phyloP scores from a whole-genome alignment of 2,888 invertebrate species.

The Ariolimax columbianus region DNA sequence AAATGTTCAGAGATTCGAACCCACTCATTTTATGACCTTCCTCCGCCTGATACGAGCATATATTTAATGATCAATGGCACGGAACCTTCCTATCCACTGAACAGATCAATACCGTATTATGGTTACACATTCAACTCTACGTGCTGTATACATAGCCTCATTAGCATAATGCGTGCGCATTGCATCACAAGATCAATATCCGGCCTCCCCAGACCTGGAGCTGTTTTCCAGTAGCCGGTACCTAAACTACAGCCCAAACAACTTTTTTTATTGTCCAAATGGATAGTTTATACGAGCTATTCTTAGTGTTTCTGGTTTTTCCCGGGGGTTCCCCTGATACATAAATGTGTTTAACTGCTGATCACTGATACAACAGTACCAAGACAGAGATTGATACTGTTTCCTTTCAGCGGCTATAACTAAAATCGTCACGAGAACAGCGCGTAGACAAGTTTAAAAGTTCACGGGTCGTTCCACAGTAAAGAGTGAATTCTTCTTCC shows the following conservation, averaged over 20 bases:
- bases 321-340: conserved; percentile 29
- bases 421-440: too few species aligned
- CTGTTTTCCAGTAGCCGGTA: not conserved
- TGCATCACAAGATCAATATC: not conserved
- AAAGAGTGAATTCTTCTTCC: too few species aligned
- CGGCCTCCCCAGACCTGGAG: not conserved
- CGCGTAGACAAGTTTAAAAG: too few species aligned
- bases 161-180: not conserved
- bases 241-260: not conserved
- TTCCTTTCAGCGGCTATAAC: too few species aligned
- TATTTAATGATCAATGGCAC: not conserved
- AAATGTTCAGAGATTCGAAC: not conserved
- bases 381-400: too few species aligned
- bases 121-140: not conserved
- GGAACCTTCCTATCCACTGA: not conserved
- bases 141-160: not conserved
- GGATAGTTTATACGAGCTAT: not conserved
- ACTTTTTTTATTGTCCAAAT: not conserved
- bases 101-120: not conserved
- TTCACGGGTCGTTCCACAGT: too few species aligned
- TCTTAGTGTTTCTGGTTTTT: conserved; percentile 6
- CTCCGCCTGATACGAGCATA: not conserved
- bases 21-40: not conserved
- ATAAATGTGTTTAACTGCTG: too few species aligned
- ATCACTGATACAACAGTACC: too few species aligned